Evolutionary conservation across 2,888 invertebrate genomes (phyloP), one percentile per base, ranked within the genome.

Genomic region (Agelastica alni): DNA sequence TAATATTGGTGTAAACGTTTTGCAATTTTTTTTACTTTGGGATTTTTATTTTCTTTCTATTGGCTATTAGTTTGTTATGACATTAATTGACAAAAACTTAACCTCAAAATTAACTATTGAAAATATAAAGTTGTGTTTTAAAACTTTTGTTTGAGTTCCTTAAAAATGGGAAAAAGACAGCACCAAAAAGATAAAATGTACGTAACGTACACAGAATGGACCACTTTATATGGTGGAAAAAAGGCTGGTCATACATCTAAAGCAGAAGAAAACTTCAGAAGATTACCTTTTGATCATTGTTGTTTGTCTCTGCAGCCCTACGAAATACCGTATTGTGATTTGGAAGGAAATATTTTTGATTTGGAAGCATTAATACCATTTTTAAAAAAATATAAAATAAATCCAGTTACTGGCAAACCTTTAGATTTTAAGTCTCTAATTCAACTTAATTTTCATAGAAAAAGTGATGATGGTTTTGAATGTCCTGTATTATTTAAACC

Each of bases 181-280:
- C 94, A 94, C 80, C 94, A 94, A 73, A 94, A 94, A 72, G 94
- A 94, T 80, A 94, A 94, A 85, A 89, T 94, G 93, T 92, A 93
- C 77, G 73, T 92, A 60, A 92, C 92, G 44, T 89, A 89, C 74
- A 91, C 91, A 2, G 92, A 93, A 76, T 92, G 92, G 94, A 86
- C 89, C 13, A 93, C 92, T 26, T 76, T 94, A 16, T 95, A 94
- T 68, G 95, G 95, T 49, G 94, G 94, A 0, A 94, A 93, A 77
- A 86, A 86, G 67, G 67, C 77, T 2, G 79, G 79, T 58, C 82
- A 83, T 16, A 85, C 86, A 2, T 83, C 83, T 31, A 85, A 85
- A 62, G 88, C 89, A 69, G 89, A 89, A 67, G 85, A 88, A 3
- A 86, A 89, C 59, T 99, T 98, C 72, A 87, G 91, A 68, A 84